Percentiles rank a stretch among this genome's conserved stretches.
These are phyloP conservation scores for Habrosyne pyritoides DNA, from an alignment of 2,888 invertebrate genomes.

Conservation along the genomic window DNA sequence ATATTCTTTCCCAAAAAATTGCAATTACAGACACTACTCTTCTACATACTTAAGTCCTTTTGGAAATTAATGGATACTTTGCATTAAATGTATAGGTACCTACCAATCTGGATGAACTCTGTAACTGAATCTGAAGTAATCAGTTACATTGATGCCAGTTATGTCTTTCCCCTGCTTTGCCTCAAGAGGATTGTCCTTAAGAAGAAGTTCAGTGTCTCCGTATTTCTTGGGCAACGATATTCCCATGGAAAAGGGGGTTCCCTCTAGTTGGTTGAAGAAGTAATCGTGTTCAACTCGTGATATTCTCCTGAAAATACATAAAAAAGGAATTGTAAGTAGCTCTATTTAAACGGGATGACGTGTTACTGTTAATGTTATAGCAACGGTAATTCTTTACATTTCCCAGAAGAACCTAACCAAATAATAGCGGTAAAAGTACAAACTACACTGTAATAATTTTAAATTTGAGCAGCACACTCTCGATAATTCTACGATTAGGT, in stretches of 20 bases:
- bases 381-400: too few species aligned
- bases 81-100: constrained; percentile 21
- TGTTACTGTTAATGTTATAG: background rate
- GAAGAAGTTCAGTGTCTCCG: constrained; percentile 89
- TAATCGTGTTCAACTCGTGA: constrained; percentile 91
- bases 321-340: background rate
- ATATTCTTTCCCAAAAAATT: too few species aligned
- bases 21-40: too few species aligned
- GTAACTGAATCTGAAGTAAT: constrained; percentile 90
- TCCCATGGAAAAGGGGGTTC: constrained; percentile 94
- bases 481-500: too few species aligned
- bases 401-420: too few species aligned
- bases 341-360: background rate
- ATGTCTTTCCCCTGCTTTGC: constrained; percentile 86
- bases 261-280: constrained; percentile 91
- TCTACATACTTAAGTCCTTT: too few species aligned
- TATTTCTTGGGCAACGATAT: constrained; percentile 92
- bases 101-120: constrained; percentile 94
- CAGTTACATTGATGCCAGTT: constrained; percentile 87
- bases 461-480: too few species aligned
- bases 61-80: too few species aligned
- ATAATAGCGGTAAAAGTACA: too few species aligned
- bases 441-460: too few species aligned
- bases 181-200: constrained; percentile 90
- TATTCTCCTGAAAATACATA: constrained; percentile 81